phyloP scores from a whole-genome alignment of 2,888 invertebrate species.

The Rotaria sp. region DNA sequence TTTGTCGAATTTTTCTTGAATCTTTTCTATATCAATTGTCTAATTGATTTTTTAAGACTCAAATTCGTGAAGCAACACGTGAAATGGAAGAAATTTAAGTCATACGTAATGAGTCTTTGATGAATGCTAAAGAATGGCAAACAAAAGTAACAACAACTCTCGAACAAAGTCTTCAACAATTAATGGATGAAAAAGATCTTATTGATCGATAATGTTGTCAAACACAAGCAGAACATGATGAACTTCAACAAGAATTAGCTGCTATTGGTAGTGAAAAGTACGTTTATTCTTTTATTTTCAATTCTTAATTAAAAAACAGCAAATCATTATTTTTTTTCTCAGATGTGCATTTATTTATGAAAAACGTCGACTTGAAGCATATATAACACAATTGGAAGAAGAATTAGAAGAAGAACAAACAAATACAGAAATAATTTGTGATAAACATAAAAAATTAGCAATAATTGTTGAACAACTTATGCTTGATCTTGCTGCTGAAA shows the following conservation, averaged over 20 bases:
- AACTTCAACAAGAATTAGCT: slow-evolving; percentile 39
- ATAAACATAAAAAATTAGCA: slow-evolving; percentile 77
- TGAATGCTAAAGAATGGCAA: slow-evolving; percentile 74
- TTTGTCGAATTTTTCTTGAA: too few species aligned
- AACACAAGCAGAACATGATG: slow-evolving; percentile 34
- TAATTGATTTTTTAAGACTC: slow-evolving; percentile 63
- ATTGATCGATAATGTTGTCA: slow-evolving; percentile 21
- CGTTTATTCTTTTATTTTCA: neutral
- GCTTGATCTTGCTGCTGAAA: slow-evolving; percentile 67
- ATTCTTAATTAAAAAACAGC: slow-evolving; percentile 53
- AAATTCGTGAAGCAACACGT: slow-evolving; percentile 77
- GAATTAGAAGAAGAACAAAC: slow-evolving; percentile 94
- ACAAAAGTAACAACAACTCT: slow-evolving; percentile 75
- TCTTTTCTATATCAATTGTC: too few species aligned
- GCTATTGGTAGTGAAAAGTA: slow-evolving; percentile 29
- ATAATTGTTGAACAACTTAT: slow-evolving; percentile 73
- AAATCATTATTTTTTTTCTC: slow-evolving; percentile 62
- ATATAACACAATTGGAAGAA: slow-evolving; percentile 86
- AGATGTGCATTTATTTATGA: slow-evolving; percentile 64
- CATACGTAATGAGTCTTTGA: slow-evolving; percentile 73
- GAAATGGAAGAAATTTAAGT: slow-evolving; percentile 83
- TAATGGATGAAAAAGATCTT: slow-evolving; percentile 62
- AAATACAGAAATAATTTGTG: slow-evolving; percentile 76
- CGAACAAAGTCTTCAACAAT: slow-evolving; percentile 80
- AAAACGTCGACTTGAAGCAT: slow-evolving; percentile 84